Evolutionary conservation across 2,888 invertebrate species (phyloP), one percentile per base, ranked within the genome.

Genomic region (Sisyra terminalis): DNA sequence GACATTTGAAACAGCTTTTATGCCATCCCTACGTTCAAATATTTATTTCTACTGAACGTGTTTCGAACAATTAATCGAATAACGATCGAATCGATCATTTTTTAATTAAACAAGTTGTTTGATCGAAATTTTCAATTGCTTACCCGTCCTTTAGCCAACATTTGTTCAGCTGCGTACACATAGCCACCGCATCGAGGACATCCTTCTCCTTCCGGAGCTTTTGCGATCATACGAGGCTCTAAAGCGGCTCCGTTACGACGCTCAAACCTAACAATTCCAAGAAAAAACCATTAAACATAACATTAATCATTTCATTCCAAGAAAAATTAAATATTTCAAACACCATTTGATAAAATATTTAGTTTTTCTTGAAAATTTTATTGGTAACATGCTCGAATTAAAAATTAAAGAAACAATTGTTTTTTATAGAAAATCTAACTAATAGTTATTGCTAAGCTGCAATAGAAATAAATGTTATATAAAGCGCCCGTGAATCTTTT

Each of bases 161-260:
- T 88, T 67, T 88, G 86, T 66, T 90, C 89, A 46, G 89, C 89
- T 48, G 86, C 86, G 64, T 88, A 90, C 43, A 89, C 89, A 59
- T 65, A 86, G 49, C 88, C 87, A 49, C 88, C 88, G 60, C 88
- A 89, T 54, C 88, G 72, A 24, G 88, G 89, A 57, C 89, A 89
- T 47, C 87, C 88, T 63, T 85, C 73, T 42, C 87, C 87, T 52
- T 82, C 81, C 32, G 84, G 84, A 40, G 87, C 86, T 64, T 78
- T 82, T 24, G 83, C 82, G 58, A 83, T 81, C 47, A 71, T 68
- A 52, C 78, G 75, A 30, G 83, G 65, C 60, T 79, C 79, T 63
- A 77, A 52, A 37, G 78, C 24, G 24, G 24, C 24, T 24, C 24
- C 24, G 7, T 24, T 24, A 24, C 24, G 24, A 5, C 24, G 34